These are phyloP conservation scores for Dendrolimus punctatus DNA, from an alignment of 1,140 invertebrate genomes.

Conservation along the genomic window DNA sequence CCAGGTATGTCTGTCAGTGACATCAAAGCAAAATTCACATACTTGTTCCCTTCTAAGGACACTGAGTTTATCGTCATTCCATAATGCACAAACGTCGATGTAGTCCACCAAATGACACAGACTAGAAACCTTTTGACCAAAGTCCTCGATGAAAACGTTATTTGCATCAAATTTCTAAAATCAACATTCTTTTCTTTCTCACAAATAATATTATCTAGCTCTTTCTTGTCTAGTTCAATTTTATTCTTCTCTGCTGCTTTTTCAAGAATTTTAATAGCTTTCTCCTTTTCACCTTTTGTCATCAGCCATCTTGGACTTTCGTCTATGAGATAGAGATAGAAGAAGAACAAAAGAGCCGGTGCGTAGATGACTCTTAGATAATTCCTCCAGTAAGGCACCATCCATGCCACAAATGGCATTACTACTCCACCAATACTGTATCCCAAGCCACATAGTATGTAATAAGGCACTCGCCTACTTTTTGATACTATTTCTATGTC, in stretches of 20 bases:
- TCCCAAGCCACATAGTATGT: constrained; percentile 27
- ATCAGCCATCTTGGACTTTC: constrained; percentile 77
- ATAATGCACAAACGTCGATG: constrained; percentile 83
- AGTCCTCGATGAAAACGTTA: constrained; percentile 36
- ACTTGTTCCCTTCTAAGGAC: constrained; percentile 78
- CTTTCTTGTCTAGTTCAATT: constrained; percentile 25
- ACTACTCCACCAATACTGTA: constrained; percentile 26
- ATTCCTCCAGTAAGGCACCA: constrained; percentile 40
- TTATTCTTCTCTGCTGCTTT: constrained; percentile 45
- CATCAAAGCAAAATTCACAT: constrained; percentile 78
- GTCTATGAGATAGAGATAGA: constrained; percentile 40
- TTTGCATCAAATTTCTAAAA: constrained; percentile 23
- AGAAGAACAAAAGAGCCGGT: constrained; percentile 36
- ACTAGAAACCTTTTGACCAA: constrained; percentile 59
- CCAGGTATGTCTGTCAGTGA: constrained; percentile 78
- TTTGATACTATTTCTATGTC: constrained; percentile 42
- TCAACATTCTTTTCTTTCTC: constrained; percentile 20
- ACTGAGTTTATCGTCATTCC: constrained; percentile 85
- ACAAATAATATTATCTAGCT: constrained; percentile 28
- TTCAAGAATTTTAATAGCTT: constrained; percentile 32
- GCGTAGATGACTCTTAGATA: constrained; percentile 38
- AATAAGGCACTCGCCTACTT: constrained; percentile 32
- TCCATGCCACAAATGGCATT: constrained; percentile 26
- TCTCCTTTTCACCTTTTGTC: constrained; percentile 63
- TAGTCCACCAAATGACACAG: constrained; percentile 80